A percentile compares a stretch with the other conserved stretches of the same genome.
These are phyloP conservation scores for Sarotherodon lohbergeri DNA, from an alignment of 2,113 vertebrate species.

Conservation along the genomic window DNA sequence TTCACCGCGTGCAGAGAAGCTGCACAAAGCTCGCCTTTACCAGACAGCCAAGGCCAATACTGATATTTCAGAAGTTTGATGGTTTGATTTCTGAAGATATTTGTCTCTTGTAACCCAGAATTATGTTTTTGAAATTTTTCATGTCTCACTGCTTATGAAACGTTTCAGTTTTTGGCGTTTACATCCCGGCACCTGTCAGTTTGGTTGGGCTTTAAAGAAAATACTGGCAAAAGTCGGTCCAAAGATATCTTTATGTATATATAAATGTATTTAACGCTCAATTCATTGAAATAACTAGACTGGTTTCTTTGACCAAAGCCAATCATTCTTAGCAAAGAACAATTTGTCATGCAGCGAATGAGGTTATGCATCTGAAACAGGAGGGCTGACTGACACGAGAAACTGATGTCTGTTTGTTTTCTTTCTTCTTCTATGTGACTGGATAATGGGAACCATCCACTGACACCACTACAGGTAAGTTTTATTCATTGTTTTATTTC, in stretches of 20 bases:
- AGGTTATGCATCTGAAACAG: neutral
- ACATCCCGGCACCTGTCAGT: neutral
- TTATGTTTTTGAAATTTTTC: neutral
- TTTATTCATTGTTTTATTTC: neutral
- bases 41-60: neutral
- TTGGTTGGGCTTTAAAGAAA: neutral
- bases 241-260: neutral
- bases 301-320: neutral
- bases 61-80: neutral
- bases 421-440: constrained; percentile 14
- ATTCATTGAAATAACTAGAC: neutral
- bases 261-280: neutral
- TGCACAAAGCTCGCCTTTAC: neutral
- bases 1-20: neutral
- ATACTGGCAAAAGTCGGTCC: neutral
- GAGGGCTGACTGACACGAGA: neutral
- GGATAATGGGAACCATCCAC: neutral
- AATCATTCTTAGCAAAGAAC: neutral
- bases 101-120: neutral
- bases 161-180: neutral
- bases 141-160: neutral
- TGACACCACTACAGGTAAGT: constrained; percentile 24
- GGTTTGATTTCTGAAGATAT: neutral
- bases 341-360: neutral
- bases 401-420: neutral